A percentile compares a stretch with the other conserved stretches of the same genome.
Evolutionary conservation across 1,140 invertebrate genomes (phyloP).

Genomic region (Idris sp.): DNA sequence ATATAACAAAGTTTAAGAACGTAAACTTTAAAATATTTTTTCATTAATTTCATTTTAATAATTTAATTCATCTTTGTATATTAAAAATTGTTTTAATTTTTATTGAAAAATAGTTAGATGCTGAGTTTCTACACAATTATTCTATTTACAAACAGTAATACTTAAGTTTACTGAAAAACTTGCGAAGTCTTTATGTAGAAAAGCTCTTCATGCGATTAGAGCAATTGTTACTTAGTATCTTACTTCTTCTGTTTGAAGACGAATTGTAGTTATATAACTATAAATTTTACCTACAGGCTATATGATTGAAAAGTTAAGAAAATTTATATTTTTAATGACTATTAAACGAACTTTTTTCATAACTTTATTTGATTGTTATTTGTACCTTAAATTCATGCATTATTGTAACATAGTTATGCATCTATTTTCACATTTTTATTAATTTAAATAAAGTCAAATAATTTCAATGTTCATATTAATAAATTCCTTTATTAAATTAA

Average conservation of each 20-base stretch:
- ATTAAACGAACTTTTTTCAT: slow-evolving; percentile 70
- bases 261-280: slow-evolving; percentile 56
- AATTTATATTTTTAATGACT: slow-evolving; percentile 75
- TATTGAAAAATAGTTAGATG: background rate
- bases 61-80: no score
- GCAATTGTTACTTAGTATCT: slow-evolving; percentile 35
- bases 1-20: no score
- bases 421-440: no score
- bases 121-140: slow-evolving; percentile 17
- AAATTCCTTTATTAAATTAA: no score
- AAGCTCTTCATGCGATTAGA: slow-evolving; percentile 17
- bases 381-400: no score
- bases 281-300: slow-evolving; percentile 64
- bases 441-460: no score
- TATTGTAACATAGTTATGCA: no score
- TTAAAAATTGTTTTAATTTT: background rate
- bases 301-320: slow-evolving; percentile 66
- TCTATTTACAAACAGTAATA: no score
- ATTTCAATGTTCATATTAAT: no score
- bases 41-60: no score
- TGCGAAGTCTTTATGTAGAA: slow-evolving; percentile 21
- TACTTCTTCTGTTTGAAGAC: slow-evolving; percentile 29
- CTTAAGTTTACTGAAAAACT: slow-evolving; percentile 16
- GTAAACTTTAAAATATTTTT: no score
- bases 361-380: no score